A percentile compares a stretch with the other conserved stretches of the same genome.
Evolutionary conservation across 2,113 vertebrate genomes (phyloP).

Genomic region (Engystomops pustulosus): DNA sequence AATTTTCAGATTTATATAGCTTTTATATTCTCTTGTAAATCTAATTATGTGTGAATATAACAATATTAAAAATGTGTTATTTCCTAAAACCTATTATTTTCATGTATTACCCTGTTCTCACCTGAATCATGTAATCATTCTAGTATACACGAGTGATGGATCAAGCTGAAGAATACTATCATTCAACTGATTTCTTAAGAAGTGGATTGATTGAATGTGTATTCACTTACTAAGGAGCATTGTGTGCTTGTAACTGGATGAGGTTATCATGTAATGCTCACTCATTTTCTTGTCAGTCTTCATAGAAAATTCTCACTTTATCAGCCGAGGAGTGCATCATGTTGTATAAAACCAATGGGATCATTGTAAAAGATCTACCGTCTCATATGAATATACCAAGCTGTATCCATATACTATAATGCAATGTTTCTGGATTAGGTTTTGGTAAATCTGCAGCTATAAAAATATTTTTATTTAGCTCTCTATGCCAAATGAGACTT

Average conservation of each 20-base stretch:
- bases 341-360: not conserved
- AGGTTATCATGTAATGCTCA: slow-evolving; percentile 6
- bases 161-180: not conserved
- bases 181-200: slow-evolving; percentile 26
- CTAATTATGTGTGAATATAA: no score
- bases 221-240: slow-evolving; percentile 26
- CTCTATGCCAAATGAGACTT: no score
- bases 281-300: not conserved
- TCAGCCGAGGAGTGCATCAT: not conserved
- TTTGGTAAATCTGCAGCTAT: no score
- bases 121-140: slow-evolving; percentile 29
- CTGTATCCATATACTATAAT: not conserved
- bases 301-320: not conserved
- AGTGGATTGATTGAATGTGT: slow-evolving; percentile 19
- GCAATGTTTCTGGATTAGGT: not conserved
- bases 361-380: not conserved
- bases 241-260: slow-evolving; percentile 12
- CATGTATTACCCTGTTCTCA: slow-evolving; percentile 6
- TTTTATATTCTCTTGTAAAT: no score
- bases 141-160: not conserved
- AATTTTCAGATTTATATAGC: no score
- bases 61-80: no score
- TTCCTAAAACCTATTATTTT: not conserved
- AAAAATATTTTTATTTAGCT: no score
- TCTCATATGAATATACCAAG: not conserved